phyloP scores from a whole-genome alignment of 1,140 invertebrate genomes.

The Zophobas atratus region DNA sequence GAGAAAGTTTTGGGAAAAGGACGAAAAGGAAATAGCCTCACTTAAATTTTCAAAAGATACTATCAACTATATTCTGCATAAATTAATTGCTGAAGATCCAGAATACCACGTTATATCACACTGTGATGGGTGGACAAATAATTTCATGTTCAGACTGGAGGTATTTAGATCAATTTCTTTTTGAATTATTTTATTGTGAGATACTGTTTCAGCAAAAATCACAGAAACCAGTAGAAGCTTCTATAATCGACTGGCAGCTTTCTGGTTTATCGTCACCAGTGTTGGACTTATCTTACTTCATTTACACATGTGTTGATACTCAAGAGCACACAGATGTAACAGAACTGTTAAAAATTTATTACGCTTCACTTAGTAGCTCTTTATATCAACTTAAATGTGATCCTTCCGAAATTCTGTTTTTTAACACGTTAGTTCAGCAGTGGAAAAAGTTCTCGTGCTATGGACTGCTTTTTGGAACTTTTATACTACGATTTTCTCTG shows the following conservation, averaged over 20 bases:
- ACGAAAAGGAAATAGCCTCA: background rate
- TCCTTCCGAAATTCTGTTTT: slow-evolving; percentile 68
- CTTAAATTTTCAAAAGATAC: slow-evolving; percentile 7
- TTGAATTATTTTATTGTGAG: background rate
- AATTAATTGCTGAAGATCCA: slow-evolving; percentile 62
- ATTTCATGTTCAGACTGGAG: slow-evolving; percentile 72
- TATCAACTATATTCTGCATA: slow-evolving; percentile 3
- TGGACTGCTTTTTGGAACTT: background rate
- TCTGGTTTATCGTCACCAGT: slow-evolving; percentile 71
- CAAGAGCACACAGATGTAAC: slow-evolving; percentile 45
- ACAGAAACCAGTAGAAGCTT: slow-evolving; percentile 55
- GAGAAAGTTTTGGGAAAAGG: slow-evolving; percentile 35
- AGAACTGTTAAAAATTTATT: slow-evolving; percentile 27
- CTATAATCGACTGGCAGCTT: slow-evolving; percentile 72
- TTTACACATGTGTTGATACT: slow-evolving; percentile 69
- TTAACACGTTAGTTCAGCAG: slow-evolving; percentile 65
- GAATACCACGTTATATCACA: slow-evolving; percentile 71
- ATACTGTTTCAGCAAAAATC: slow-evolving; percentile 20
- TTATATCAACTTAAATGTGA: slow-evolving; percentile 59
- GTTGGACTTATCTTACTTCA: slow-evolving; percentile 71
- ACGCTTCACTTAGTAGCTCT: slow-evolving; percentile 16
- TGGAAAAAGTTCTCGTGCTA: slow-evolving; percentile 9
- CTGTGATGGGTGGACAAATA: slow-evolving; percentile 73
- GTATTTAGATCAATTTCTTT: slow-evolving; percentile 50
- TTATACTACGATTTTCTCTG: background rate